Evolutionary conservation across 2,888 invertebrate species (phyloP).

Genomic region (Apocheima hispidaria): DNA sequence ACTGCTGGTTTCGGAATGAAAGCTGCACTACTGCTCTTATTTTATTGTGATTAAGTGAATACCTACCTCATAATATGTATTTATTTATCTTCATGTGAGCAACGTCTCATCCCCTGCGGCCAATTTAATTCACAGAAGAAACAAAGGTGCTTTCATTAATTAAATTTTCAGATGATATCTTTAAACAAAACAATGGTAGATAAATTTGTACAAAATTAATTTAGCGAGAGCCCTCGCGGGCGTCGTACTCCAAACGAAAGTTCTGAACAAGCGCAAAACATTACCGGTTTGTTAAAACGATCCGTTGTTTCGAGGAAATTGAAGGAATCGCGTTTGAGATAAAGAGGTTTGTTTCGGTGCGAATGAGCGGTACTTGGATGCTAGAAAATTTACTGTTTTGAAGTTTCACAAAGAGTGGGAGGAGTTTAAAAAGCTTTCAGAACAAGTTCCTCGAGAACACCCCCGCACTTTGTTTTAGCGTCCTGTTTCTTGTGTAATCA

Average conservation of each 20-base stretch:
- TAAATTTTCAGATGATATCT: slow-evolving; percentile 22
- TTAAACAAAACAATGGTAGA: slow-evolving; percentile 32
- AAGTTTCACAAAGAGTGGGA: slow-evolving; percentile 64
- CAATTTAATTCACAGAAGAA: slow-evolving; percentile 12
- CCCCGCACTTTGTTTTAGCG: slow-evolving; percentile 61
- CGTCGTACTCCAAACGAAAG: slow-evolving; percentile 45
- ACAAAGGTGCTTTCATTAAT: slow-evolving; percentile 22
- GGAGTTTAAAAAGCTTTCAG: slow-evolving; percentile 65
- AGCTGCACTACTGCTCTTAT: neutral
- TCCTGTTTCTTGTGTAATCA: slow-evolving; percentile 63
- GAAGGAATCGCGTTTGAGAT: slow-evolving; percentile 67
- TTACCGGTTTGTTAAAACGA: slow-evolving; percentile 61
- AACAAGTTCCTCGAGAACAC: slow-evolving; percentile 54
- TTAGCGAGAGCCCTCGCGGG: slow-evolving; percentile 39
- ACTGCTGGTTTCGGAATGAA: slow-evolving; percentile 11
- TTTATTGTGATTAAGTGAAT: too few species aligned
- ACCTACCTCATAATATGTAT: neutral
- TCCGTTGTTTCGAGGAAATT: slow-evolving; percentile 66
- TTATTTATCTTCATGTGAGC: slow-evolving; percentile 3
- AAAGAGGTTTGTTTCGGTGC: slow-evolving; percentile 65
- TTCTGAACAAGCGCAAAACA: slow-evolving; percentile 55
- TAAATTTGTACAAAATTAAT: slow-evolving; percentile 36
- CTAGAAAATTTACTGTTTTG: slow-evolving; percentile 68
- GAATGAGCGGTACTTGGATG: slow-evolving; percentile 58
- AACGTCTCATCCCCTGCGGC: slow-evolving; percentile 1